Conservation (phyloP, 2,888 invertebrate genomes). For the Holacanthella duospinosa region DNA sequence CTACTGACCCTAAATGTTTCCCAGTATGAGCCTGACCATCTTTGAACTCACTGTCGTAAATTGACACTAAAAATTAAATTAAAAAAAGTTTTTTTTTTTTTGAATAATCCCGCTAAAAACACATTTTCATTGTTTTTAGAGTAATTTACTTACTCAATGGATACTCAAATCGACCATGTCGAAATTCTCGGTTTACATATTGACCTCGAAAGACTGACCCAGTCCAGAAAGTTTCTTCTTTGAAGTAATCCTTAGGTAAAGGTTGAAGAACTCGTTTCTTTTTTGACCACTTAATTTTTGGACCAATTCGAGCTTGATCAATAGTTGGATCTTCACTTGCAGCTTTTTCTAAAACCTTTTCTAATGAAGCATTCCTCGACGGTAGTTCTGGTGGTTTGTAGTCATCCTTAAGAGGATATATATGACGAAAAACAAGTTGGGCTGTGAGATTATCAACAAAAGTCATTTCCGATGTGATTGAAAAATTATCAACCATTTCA, state of each 20-base stretch:
- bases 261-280: constrained; percentile 24
- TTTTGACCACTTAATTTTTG: constrained; percentile 21
- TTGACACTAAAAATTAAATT: constrained; percentile 11
- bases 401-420: constrained; percentile 22
- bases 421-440: constrained; percentile 15
- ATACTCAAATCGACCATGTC: constrained; percentile 27
- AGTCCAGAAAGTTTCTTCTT: constrained; percentile 30
- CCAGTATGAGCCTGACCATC: constrained; percentile 27
- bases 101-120: neutral
- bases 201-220: constrained; percentile 29
- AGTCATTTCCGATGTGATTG: constrained; percentile 27
- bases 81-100: neutral
- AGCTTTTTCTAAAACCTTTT: constrained; percentile 15
- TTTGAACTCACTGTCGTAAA: constrained; percentile 30
- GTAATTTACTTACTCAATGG: constrained; percentile 23
- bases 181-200: constrained; percentile 22
- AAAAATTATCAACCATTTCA: constrained; percentile 3
- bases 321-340: constrained; percentile 15
- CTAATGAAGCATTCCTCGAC: constrained; percentile 14
- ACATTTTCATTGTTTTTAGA: neutral
- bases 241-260: constrained; percentile 22
- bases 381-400: constrained; percentile 11
- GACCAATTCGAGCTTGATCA: constrained; percentile 20
- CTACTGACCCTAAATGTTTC: constrained; percentile 23
- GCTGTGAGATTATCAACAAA: constrained; percentile 17